A percentile compares a stretch with the other conserved stretches of the same genome.
Evolutionary conservation across 2,888 invertebrate genomes (phyloP).

Genomic region (Boloria selene): DNA sequence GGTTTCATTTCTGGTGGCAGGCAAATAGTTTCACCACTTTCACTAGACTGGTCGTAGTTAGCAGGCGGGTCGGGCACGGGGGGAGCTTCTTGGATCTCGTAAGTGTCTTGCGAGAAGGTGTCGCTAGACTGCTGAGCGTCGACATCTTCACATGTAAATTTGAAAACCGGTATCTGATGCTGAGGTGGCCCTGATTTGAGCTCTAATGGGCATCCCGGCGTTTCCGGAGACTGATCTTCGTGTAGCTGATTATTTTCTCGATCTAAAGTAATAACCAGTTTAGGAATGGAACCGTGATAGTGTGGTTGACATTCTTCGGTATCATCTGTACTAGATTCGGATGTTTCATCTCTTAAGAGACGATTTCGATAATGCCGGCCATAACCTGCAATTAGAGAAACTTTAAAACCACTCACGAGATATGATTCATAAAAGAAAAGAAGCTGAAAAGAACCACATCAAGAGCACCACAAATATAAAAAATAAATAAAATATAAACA

Average conservation of each 20-base stretch:
- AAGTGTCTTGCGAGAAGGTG: constrained; percentile 46
- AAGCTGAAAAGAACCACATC: constrained; percentile 24
- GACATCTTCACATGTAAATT: constrained; percentile 74
- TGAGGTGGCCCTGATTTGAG: constrained; percentile 47
- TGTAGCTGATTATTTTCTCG: constrained; percentile 66
- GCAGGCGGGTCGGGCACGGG: constrained; percentile 57
- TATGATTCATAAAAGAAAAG: constrained; percentile 13
- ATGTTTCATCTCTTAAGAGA: constrained; percentile 63
- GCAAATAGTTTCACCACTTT: constrained; percentile 58
- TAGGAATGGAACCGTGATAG: constrained; percentile 72
- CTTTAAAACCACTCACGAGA: constrained; percentile 40
- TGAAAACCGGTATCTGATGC: constrained; percentile 68
- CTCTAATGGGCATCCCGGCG: constrained; percentile 68
- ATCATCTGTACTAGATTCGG: constrained; percentile 73
- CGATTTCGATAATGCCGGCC: constrained; percentile 60
- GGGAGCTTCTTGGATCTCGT: constrained; percentile 54
- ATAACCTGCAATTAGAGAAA: constrained; percentile 66
- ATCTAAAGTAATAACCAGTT: constrained; percentile 71
- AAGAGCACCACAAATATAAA: background rate
- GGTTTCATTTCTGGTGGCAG: constrained; percentile 73
- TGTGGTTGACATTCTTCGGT: constrained; percentile 65
- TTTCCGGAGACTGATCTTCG: constrained; percentile 69
- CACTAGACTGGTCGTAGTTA: constrained; percentile 60
- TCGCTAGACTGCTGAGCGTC: constrained; percentile 56
- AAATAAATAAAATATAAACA: constrained; percentile 22